Evolutionary conservation across 2,888 invertebrate species (phyloP), one percentile per base, ranked within the genome.

Genomic region (Papilio demoleus): DNA sequence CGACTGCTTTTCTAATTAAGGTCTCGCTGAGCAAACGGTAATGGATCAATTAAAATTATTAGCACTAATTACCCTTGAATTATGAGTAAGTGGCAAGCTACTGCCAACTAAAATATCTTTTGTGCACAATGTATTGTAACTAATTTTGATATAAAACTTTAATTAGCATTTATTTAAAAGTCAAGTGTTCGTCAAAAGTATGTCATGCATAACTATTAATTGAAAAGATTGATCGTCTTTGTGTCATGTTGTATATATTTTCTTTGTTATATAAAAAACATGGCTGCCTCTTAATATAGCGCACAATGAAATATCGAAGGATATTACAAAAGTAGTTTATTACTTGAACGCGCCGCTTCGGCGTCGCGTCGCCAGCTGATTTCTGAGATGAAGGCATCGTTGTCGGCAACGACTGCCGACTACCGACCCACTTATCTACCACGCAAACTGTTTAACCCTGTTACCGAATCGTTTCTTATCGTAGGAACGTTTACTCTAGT

Each of bases 321-420:
- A 81, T 77, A 83, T 84, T 80, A 80, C 82, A 80, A 77, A 80
- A 76, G 82, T 82, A 82, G 82, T 84, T 86, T 85, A 85, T 83
- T 79, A 80, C 79, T 75, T 66, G 76, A 80, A 76, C 83, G 82
- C 83, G 86, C 78, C 86, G 79, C 75, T 73, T 72, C 76, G 85
- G 83, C 86, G 86, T 79, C 84, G 83, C 86, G 86, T 79, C 84
- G 78, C 78, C 77, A 77, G 75, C 73, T 74, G 77, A 77, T 77
- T 75, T 74, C 72, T 75, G 72, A 76, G 75, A 79, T 74, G 71
- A 73, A 75, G 77, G 77, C 77, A 77, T 77, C 17, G 53, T 56
- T 31, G 75, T 73, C 56, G 40, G 38, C 67, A 63, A 31, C 60
- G 24, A 6, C 24, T 75, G 74, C 73, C 68, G 67, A 72, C 36